A percentile compares a stretch with the other conserved stretches of the same genome.
Evolutionary conservation across 2,888 invertebrate species (phyloP).

Genomic region (Rhyacophila evoluta): DNA sequence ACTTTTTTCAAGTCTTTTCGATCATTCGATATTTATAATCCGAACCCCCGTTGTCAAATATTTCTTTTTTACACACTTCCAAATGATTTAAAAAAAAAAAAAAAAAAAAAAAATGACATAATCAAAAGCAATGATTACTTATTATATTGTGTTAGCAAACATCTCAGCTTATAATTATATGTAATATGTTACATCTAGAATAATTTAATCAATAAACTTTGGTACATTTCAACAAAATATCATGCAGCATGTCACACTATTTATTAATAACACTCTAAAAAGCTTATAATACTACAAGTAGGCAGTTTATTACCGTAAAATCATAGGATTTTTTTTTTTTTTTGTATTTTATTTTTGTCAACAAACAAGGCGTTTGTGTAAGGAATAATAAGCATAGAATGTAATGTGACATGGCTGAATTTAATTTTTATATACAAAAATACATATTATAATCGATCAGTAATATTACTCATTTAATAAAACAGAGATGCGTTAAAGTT

Average conservation of each 20-base stretch:
- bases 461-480: not conserved
- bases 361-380: not conserved
- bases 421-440: constrained; percentile 44
- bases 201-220: constrained; percentile 49
- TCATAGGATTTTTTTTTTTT: not conserved
- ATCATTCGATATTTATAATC: not conserved
- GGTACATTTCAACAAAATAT: constrained; percentile 49
- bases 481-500: not conserved
- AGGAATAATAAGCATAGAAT: not conserved
- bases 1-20: not conserved
- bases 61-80: too few species aligned
- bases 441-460: constrained; percentile 38
- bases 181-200: not conserved
- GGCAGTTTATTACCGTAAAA: not conserved
- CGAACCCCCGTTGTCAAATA: not conserved
- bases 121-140: not conserved
- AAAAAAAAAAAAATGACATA: too few species aligned
- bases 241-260: constrained; percentile 49
- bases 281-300: constrained; percentile 17
- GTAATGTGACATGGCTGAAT: constrained; percentile 40
- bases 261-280: not conserved
- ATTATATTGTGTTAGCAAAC: constrained; percentile 12
- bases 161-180: not conserved
- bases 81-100: too few species aligned
- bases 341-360: not conserved